Conservation (phyloP, 2,113 vertebrate genomes). For the Mobula birostris region DNA sequence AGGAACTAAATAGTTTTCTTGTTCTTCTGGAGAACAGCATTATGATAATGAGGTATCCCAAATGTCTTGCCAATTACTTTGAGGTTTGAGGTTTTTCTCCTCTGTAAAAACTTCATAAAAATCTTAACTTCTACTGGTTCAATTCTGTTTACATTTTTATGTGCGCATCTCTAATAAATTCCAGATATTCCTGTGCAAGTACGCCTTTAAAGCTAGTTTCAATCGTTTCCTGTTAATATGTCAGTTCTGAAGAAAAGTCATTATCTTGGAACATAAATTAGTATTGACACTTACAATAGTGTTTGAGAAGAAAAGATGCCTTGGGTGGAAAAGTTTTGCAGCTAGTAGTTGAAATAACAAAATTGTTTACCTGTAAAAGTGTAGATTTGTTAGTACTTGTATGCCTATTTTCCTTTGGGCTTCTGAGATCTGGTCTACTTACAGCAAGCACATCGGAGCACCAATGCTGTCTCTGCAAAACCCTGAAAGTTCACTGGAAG, state of each 20-base stretch:
- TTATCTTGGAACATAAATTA: background rate
- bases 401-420: background rate
- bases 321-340: conserved; percentile 6
- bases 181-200: background rate
- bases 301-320: background rate
- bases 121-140: too few relatives aligned
- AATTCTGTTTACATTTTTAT: background rate
- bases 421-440: too few relatives aligned
- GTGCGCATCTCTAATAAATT: background rate
- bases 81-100: too few relatives aligned
- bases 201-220: background rate
- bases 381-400: background rate
- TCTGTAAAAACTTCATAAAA: too few relatives aligned
- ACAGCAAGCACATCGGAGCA: too few relatives aligned
- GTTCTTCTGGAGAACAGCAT: too few relatives aligned
- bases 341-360: background rate
- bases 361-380: background rate
- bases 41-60: too few relatives aligned
- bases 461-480: too few relatives aligned
- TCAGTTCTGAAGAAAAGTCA: background rate
- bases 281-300: background rate
- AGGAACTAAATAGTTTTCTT: background rate
- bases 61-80: too few relatives aligned
- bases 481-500: too few relatives aligned
- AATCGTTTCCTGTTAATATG: background rate